These are phyloP conservation scores for Gambusia yucatana DNA, from an alignment of 2,797 vertebrate genomes.

Conservation along the genomic window DNA sequence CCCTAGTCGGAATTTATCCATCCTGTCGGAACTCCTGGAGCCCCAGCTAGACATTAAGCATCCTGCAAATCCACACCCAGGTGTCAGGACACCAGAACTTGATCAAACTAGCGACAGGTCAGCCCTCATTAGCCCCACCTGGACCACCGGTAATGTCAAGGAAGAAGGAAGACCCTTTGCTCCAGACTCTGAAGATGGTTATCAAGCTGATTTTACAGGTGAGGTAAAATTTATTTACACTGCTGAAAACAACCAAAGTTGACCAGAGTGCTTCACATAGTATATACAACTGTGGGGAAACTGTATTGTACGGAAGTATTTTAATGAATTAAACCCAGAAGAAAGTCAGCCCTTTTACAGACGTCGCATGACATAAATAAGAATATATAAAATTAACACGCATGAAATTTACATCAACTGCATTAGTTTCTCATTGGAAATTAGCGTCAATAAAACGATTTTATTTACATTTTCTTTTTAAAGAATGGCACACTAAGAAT, in stretches of 20 bases:
- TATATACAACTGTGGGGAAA: not conserved
- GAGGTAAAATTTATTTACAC: not conserved
- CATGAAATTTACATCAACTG: not conserved
- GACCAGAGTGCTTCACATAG: not conserved
- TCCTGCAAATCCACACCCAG: fast-evolving
- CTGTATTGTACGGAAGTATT: not conserved
- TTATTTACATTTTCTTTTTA: not conserved
- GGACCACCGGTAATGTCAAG: conserved; percentile 38
- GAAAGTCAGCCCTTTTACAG: not conserved
- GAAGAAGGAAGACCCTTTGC: not conserved
- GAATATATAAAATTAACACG: not conserved
- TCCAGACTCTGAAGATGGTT: conserved; percentile 10
- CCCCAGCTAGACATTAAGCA: not conserved
- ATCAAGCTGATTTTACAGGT: conserved; percentile 71
- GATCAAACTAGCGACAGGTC: not conserved
- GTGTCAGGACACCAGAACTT: not conserved
- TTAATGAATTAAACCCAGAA: not conserved
- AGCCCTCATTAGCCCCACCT: not conserved
- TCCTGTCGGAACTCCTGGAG: not conserved
- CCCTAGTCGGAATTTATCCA: not conserved
- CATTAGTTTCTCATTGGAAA: not conserved
- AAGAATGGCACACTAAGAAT: not conserved
- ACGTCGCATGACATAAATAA: not conserved
- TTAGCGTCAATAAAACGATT: not conserved
- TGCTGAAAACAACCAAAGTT: not conserved